Conservation (phyloP, 2,888 invertebrate species). For the Lissocephala sabroskyi region DNA sequence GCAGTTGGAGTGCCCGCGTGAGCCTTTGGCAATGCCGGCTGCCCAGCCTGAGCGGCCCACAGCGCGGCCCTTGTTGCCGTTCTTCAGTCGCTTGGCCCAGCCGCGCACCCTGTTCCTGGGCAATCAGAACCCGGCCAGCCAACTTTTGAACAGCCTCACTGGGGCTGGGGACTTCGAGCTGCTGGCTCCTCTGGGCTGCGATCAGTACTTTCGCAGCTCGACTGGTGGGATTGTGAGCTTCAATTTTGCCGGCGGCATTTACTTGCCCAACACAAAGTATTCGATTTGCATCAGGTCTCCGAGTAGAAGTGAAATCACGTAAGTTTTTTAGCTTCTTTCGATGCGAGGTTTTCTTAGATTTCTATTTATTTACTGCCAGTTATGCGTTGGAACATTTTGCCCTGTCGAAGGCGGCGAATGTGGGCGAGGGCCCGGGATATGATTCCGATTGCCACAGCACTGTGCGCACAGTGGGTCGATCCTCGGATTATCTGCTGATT, state of each 20-base stretch:
- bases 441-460: conserved; percentile 76
- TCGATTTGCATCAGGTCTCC: conserved; percentile 77
- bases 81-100: conserved; percentile 30
- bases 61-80: conserved; percentile 38
- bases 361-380: too few species aligned
- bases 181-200: conserved; percentile 77
- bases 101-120: conserved; percentile 55
- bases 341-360: too few species aligned
- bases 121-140: conserved; percentile 29
- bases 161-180: conserved; percentile 51
- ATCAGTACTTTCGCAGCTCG: conserved; percentile 78
- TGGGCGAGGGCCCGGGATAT: conserved; percentile 45
- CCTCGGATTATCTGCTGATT: conserved; percentile 75
- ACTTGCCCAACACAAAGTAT: conserved; percentile 76
- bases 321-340: too few species aligned
- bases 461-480: conserved; percentile 72
- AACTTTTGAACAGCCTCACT: conserved; percentile 28
- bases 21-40: conserved; percentile 2
- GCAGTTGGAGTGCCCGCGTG: conserved; percentile 76
- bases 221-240: conserved; percentile 76
- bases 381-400: conserved; percentile 42
- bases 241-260: conserved; percentile 75
- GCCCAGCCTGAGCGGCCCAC: conserved; percentile 12
- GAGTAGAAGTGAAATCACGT: conserved; percentile 44
- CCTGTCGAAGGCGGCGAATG: conserved; percentile 31